phyloP scores from a whole-genome alignment of 2,888 invertebrate species.

The Micropterix aruncella region DNA sequence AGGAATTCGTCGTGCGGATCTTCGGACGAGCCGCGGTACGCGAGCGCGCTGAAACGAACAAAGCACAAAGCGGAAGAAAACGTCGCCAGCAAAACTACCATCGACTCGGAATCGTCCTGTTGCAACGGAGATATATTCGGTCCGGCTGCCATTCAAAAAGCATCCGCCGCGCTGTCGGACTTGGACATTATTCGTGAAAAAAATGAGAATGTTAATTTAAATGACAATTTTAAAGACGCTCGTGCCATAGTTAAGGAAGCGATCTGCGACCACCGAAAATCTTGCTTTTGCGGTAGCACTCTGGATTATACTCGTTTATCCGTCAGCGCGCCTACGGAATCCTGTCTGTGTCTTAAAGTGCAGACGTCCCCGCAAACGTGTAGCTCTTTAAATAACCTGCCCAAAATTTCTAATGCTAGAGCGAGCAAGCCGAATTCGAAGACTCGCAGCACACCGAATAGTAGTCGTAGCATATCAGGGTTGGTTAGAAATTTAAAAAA shows the following conservation, averaged over 20 bases:
- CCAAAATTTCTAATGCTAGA: neutral
- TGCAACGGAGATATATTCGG: slow-evolving; percentile 17
- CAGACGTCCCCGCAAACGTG: neutral
- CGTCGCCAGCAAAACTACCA: slow-evolving; percentile 23
- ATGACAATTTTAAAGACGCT: slow-evolving; percentile 15
- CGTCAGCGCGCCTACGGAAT: slow-evolving; percentile 47
- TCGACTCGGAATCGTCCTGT: slow-evolving; percentile 21
- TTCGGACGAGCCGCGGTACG: slow-evolving; percentile 54
- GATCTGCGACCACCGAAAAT: slow-evolving; percentile 29
- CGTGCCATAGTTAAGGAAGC: slow-evolving; percentile 48
- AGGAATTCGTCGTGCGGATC: slow-evolving; percentile 61
- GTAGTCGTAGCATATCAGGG: slow-evolving; percentile 36
- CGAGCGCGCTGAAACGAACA: slow-evolving; percentile 55
- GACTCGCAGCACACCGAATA: neutral
- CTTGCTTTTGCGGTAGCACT: slow-evolving; percentile 24
- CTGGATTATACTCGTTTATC: slow-evolving; percentile 37
- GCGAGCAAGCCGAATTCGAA: neutral
- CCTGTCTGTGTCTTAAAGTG: slow-evolving; percentile 22
- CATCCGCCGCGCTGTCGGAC: slow-evolving; percentile 17
- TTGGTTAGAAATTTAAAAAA: slow-evolving; percentile 76
- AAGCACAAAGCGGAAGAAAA: slow-evolving; percentile 53
- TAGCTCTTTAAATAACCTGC: neutral
- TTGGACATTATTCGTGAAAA: slow-evolving; percentile 30
- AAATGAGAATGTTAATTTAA: slow-evolving; percentile 12
- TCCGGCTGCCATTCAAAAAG: slow-evolving; percentile 16